A percentile compares a stretch with the other conserved stretches of the same genome.
phyloP scores from a whole-genome alignment of 2,888 invertebrate species.

The Ectropis crepuscularia region DNA sequence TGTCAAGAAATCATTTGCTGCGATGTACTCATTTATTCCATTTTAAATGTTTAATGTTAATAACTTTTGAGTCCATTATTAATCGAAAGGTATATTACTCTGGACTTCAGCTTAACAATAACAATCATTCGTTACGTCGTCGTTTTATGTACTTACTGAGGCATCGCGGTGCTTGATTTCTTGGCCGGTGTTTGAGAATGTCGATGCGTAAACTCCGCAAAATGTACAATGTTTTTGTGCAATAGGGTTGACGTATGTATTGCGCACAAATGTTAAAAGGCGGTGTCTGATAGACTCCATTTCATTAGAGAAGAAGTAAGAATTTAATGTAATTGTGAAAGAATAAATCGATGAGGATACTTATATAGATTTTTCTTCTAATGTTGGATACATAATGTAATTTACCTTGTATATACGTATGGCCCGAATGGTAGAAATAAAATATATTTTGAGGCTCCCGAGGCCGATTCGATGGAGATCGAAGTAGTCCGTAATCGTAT shows the following conservation, averaged over 20 bases:
- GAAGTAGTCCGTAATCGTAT: constrained; percentile 62
- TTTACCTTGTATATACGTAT: constrained; percentile 83
- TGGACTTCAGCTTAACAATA: constrained; percentile 41
- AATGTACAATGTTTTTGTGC: constrained; percentile 46
- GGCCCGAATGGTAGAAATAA: constrained; percentile 70
- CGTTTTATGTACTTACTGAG: constrained; percentile 24
- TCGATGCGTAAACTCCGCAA: constrained; percentile 37
- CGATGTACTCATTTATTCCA: constrained; percentile 41
- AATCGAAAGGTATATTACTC: constrained; percentile 39
- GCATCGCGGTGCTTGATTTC: constrained; percentile 46
- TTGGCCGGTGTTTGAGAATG: constrained; percentile 31
- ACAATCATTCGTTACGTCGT: constrained; percentile 31
- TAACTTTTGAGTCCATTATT: constrained; percentile 40
- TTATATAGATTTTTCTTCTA: constrained; percentile 63
- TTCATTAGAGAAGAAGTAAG: constrained; percentile 55
- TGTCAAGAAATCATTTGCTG: constrained; percentile 50
- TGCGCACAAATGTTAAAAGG: constrained; percentile 72
- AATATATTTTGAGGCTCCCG: constrained; percentile 74
- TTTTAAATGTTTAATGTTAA: constrained; percentile 39
- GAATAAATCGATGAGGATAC: constrained; percentile 62
- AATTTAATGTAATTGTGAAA: constrained; percentile 51
- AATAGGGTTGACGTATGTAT: constrained; percentile 47
- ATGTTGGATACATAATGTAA: constrained; percentile 76
- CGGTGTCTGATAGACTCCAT: constrained; percentile 75
- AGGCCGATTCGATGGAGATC: constrained; percentile 54